phyloP scores from a whole-genome alignment of 2,113 vertebrate species.

The Chamaea fasciata region DNA sequence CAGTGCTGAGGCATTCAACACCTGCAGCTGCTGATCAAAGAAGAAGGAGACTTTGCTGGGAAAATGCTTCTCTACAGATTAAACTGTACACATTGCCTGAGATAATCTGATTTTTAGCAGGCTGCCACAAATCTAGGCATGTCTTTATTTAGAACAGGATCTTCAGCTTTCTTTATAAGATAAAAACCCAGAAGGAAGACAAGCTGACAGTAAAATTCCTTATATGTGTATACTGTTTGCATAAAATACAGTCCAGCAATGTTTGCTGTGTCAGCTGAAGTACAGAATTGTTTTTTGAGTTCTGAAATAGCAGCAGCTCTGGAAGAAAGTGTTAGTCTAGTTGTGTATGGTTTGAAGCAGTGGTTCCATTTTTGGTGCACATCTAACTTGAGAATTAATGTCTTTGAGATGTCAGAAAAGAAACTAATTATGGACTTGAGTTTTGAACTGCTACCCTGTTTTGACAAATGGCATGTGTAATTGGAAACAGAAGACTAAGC shows the following conservation, averaged over 20 bases:
- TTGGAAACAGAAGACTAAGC: background rate
- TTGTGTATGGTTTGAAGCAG: background rate
- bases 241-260: background rate
- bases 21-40: background rate
- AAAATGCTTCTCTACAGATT: background rate
- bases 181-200: background rate
- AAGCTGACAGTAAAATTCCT: background rate
- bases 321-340: background rate
- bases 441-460: background rate
- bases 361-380: background rate
- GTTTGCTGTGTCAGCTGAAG: conserved; percentile 22
- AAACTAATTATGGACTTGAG: background rate
- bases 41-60: background rate
- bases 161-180: conserved; percentile 17
- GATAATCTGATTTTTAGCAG: background rate
- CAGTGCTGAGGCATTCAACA: background rate
- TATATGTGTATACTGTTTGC: background rate
- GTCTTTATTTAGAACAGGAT: background rate
- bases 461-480: background rate
- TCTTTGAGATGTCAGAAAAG: background rate
- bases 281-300: background rate
- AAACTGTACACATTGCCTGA: background rate
- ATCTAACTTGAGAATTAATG: background rate
- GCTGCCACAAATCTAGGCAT: background rate
- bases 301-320: background rate